Base-by-base conservation (phyloP, 2,888 invertebrate species). In the Trilocha varians region DNA sequence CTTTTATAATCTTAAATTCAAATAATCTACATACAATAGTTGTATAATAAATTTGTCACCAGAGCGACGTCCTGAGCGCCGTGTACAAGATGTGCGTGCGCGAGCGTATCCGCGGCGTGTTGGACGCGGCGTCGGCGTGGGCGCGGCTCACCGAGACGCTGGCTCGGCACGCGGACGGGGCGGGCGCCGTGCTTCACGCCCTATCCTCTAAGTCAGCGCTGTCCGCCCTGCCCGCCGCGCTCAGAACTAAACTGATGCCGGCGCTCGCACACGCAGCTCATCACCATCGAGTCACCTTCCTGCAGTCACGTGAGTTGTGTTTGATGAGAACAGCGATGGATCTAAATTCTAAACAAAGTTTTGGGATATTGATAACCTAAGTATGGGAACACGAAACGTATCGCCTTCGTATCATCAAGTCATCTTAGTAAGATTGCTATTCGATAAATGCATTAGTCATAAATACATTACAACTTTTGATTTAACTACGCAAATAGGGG, bases 191-290 rank as follows among this genome's bases (percentile, higher is more conserved):
- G 53, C 53, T 80, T 48, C 52, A 42, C 39, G 55, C 49, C 42
- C 45, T 44, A 34, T 43, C 48, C 41, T 49, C 38, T 47, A 55
- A 52, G 5, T 48, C 50, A 13, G 55, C 64, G 38, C 51, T 61
- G 45, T 41, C 53, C 5, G 54, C 60, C 32, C 53, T 69, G 49
- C 49, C 70, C 46, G 25, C 52, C 34, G n/a, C 40, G 13, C 44
- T 62, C 44, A 61, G 69, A n/a, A 58, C 66, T 5, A 43, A 46
- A 0, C 54, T 77, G 13, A 46, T 80, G 60, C 73, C 78, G 1
- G 79, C 80, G 1, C 38, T 82, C 0, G 82, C 80, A n/a, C 70
- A 77, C 55, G 73, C 78, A 9, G 80, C 83, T 1, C 62, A 70
- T 36, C 71, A 77, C 38, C 72, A 77, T 5, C 55, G 78, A 3